phyloP scores from a whole-genome alignment of 2,888 invertebrate species.

The Drosophila setosimentum region DNA sequence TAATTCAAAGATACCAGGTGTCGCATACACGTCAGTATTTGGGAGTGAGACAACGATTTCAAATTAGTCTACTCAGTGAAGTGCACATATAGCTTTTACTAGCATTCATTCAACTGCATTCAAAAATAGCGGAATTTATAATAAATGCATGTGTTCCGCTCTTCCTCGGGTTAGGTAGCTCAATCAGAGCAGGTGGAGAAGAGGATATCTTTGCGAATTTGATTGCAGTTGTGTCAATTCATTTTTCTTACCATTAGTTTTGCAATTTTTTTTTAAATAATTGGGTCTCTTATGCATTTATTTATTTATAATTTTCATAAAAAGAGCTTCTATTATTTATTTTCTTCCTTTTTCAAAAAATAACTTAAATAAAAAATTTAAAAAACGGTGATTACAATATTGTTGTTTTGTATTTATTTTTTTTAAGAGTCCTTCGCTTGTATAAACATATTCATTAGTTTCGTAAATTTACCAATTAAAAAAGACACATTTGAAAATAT shows the following conservation, averaged over 20 bases:
- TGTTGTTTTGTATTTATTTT: neutral
- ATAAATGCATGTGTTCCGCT: constrained; percentile 51
- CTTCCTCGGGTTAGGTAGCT: constrained; percentile 22
- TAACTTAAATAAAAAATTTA: too few relatives aligned
- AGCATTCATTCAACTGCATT: constrained; percentile 46
- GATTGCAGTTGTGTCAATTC: constrained; percentile 8
- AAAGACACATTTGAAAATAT: neutral
- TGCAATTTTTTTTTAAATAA: neutral
- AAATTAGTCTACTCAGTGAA: constrained; percentile 28
- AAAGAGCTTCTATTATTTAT: too few relatives aligned
- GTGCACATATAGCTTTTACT: constrained; percentile 33
- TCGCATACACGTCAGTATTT: constrained; percentile 13
- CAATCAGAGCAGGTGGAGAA: constrained; percentile 29
- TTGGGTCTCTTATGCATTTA: neutral
- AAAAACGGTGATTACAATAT: too few relatives aligned
- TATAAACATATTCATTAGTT: neutral
- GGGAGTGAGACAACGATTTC: constrained; percentile 30
- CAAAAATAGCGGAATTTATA: constrained; percentile 61
- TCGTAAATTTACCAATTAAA: neutral
- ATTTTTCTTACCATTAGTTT: neutral
- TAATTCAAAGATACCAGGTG: constrained; percentile 47
- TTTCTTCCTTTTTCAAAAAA: too few relatives aligned
- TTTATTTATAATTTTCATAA: too few relatives aligned
- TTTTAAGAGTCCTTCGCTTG: neutral
- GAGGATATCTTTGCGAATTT: neutral